Conservation (phyloP, 92 coral and sea anemone genomes). For the Phymanthus crucifer region DNA sequence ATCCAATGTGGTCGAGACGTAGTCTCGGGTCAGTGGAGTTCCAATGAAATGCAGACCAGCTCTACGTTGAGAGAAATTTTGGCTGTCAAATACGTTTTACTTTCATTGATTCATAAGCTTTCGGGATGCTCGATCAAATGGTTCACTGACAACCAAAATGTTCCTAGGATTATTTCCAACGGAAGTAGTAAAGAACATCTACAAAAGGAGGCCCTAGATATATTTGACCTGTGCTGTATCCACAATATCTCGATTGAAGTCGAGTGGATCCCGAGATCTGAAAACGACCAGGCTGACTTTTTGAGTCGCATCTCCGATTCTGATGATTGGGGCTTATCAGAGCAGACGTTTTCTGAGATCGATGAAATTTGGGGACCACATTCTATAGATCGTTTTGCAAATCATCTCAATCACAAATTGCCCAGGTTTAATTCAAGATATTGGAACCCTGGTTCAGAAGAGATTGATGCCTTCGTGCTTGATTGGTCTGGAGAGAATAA, state of each 20-base stretch:
- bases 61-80: conserved; percentile 57
- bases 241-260: conserved; percentile 42
- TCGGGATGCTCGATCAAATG: conserved; percentile 58
- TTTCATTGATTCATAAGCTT: conserved; percentile 43
- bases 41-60: conserved; percentile 42
- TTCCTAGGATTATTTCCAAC: conserved; percentile 36
- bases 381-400: conserved; percentile 51
- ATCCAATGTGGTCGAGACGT: conserved; percentile 22
- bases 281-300: conserved; percentile 57
- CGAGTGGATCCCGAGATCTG: conserved; percentile 57
- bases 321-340: conserved; percentile 46
- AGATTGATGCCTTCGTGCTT: conserved; percentile 38
- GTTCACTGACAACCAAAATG: conserved; percentile 63
- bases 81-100: conserved; percentile 58
- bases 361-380: conserved; percentile 61
- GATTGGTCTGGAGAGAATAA: conserved; percentile 49
- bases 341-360: conserved; percentile 21
- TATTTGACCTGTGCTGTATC: conserved; percentile 34
- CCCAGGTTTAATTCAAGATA: conserved; percentile 43
- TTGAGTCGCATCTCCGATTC: conserved; percentile 52
- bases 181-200: conserved; percentile 32
- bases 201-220: conserved; percentile 35
- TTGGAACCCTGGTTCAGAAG: conserved; percentile 60
- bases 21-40: conserved; percentile 29
- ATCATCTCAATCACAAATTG: conserved; percentile 33